A percentile compares a stretch with the other conserved stretches of the same genome.
These are phyloP conservation scores for Poeciliopsis gracilis DNA, from an alignment of 2,797 vertebrate genomes.

Conservation along the genomic window DNA sequence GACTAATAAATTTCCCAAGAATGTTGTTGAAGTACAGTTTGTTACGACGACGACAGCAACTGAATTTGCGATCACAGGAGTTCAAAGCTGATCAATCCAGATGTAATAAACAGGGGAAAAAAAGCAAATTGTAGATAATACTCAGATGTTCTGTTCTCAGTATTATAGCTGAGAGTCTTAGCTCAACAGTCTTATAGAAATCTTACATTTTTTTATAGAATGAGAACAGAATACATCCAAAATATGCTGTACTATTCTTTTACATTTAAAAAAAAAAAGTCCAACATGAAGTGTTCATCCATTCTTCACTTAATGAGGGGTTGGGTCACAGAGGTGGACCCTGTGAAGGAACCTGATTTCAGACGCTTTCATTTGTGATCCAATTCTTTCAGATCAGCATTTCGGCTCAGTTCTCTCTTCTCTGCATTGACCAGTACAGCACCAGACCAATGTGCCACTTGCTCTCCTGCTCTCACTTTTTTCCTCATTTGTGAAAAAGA, in stretches of 20 bases:
- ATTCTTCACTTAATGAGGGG: not conserved
- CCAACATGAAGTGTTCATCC: not conserved
- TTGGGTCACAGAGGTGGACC: not conserved
- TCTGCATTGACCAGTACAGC: too few relatives aligned
- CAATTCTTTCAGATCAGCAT: too few relatives aligned
- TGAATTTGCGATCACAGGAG: not conserved
- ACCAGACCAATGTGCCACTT: too few relatives aligned
- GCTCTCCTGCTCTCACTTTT: too few relatives aligned
- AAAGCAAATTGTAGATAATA: not conserved
- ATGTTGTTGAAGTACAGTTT: constrained; percentile 3
- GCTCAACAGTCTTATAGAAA: not conserved
- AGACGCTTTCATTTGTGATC: not conserved
- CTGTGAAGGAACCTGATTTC: not conserved
- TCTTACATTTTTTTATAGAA: not conserved
- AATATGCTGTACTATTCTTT: not conserved
- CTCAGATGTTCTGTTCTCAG: not conserved
- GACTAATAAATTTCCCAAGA: constrained; percentile 7
- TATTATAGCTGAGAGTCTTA: not conserved
- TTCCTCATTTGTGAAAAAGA: too few relatives aligned
- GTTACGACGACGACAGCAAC: not conserved
- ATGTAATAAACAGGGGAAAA: not conserved
- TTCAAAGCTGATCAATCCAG: not conserved
- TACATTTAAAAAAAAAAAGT: not conserved
- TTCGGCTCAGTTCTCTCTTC: too few relatives aligned
- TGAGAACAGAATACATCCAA: not conserved